Percentiles rank a stretch among this genome's conserved stretches.
Conservation (phyloP, 2,113 vertebrate species). For the Burhinus bistriatus region DNA sequence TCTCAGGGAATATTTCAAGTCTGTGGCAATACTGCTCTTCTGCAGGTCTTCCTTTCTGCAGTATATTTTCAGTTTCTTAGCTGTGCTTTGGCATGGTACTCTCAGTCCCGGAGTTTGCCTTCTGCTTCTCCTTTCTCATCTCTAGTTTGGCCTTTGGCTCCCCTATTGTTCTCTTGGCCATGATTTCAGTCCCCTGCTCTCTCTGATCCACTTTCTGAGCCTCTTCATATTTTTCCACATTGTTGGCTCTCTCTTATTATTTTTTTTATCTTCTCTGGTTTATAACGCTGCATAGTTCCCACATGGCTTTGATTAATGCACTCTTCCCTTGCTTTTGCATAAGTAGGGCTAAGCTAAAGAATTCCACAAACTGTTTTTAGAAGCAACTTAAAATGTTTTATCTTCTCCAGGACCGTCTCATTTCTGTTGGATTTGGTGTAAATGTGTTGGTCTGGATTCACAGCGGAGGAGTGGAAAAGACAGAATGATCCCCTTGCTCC, state of each 20-base stretch:
- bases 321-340: neutral
- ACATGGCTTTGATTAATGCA: conserved; percentile 46
- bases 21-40: neutral
- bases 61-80: neutral
- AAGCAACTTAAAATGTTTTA: neutral
- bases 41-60: neutral
- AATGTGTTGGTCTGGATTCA: neutral
- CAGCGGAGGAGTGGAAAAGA: neutral
- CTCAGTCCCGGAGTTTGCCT: neutral
- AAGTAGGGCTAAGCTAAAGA: conserved; percentile 14
- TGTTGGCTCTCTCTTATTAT: neutral
- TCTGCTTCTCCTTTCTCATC: neutral
- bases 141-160: conserved; percentile 28
- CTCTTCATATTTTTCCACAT: neutral
- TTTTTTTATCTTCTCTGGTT: neutral
- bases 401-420: neutral
- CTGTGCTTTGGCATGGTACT: neutral
- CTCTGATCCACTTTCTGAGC: conserved; percentile 29
- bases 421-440: neutral
- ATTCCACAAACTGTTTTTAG: conserved; percentile 1
- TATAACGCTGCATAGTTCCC: neutral
- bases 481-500: fast-evolving
- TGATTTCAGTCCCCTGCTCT: neutral
- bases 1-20: neutral
- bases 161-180: conserved; percentile 20